A percentile compares a stretch with the other conserved stretches of the same genome.
These are phyloP conservation scores for Phocides pigmalion DNA, from an alignment of 1,140 invertebrate species.

Conservation along the genomic window DNA sequence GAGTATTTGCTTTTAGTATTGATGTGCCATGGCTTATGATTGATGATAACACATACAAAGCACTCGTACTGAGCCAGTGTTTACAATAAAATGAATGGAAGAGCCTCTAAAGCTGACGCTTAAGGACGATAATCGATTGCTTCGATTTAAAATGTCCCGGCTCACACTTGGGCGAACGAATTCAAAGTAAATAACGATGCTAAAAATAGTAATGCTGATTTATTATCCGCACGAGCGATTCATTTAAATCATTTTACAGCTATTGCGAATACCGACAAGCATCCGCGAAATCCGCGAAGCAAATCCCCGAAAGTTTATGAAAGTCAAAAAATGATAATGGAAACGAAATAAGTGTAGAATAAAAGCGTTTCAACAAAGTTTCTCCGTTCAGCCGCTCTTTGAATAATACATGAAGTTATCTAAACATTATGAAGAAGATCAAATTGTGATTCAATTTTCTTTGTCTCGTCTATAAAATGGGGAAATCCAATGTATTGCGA, in stretches of 20 bases:
- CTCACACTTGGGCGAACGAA: slow-evolving; percentile 4
- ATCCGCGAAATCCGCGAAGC: neutral
- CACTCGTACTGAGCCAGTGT: slow-evolving; percentile 41
- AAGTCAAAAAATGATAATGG: slow-evolving; percentile 11
- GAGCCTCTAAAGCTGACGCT: slow-evolving; percentile 9
- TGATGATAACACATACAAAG: slow-evolving; percentile 59
- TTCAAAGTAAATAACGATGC: slow-evolving; percentile 25
- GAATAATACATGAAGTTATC: slow-evolving; percentile 30
- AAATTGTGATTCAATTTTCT: slow-evolving; percentile 26
- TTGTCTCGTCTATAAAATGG: slow-evolving; percentile 17
- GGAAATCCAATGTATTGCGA: slow-evolving; percentile 18
- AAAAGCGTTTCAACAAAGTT: slow-evolving; percentile 17
- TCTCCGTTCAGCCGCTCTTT: slow-evolving; percentile 17
- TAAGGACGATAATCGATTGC: slow-evolving; percentile 37
- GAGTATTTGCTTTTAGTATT: slow-evolving; percentile 70
- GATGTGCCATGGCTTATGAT: slow-evolving; percentile 66
- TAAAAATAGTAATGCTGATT: slow-evolving; percentile 32
- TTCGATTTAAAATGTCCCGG: slow-evolving; percentile 2
- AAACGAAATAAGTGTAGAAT: slow-evolving; percentile 21
- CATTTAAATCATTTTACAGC: slow-evolving; percentile 11
- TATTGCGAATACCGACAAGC: slow-evolving; percentile 6
- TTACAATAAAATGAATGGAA: slow-evolving; percentile 28
- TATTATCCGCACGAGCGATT: slow-evolving; percentile 15
- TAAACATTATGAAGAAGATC: slow-evolving; percentile 32
- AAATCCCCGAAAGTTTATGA: slow-evolving; percentile 8